phyloP scores from a whole-genome alignment of 1,140 invertebrate species.

The Yoshiicerus persimilis region DNA sequence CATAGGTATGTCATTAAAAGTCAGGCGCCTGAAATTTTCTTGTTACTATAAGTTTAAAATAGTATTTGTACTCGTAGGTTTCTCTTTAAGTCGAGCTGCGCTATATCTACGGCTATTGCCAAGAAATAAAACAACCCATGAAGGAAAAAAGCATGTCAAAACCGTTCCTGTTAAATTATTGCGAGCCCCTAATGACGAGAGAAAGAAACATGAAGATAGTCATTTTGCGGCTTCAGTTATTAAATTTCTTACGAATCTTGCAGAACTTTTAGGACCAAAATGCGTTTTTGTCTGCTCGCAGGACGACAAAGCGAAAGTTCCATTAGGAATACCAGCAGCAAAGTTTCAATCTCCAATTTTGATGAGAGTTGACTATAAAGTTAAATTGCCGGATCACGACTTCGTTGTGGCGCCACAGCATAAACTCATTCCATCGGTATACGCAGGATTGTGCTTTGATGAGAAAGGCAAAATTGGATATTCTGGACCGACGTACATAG shows the following conservation, averaged over 20 bases:
- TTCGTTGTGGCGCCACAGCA: conserved; percentile 53
- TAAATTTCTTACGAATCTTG: conserved; percentile 44
- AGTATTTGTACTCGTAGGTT: background rate
- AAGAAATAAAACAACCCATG: conserved; percentile 32
- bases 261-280: conserved; percentile 45
- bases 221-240: conserved; percentile 47
- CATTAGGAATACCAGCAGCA: conserved; percentile 54
- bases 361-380: conserved; percentile 55
- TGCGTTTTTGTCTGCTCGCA: conserved; percentile 50
- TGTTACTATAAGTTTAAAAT: too few relatives aligned
- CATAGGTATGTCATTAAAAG: too few relatives aligned
- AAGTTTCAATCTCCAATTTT: conserved; percentile 53
- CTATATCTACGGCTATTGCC: conserved; percentile 49
- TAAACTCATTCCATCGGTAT: conserved; percentile 50
- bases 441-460: conserved; percentile 50
- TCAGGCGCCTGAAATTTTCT: too few relatives aligned
- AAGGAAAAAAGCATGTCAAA: conserved; percentile 50
- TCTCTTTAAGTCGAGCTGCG: conserved; percentile 27
- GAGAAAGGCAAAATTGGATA: conserved; percentile 51
- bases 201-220: conserved; percentile 47
- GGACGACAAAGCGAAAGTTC: conserved; percentile 53
- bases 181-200: conserved; percentile 42
- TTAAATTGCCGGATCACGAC: conserved; percentile 56
- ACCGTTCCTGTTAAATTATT: conserved; percentile 51
- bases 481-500: conserved; percentile 55